Evolutionary conservation across 2,797 vertebrate genomes (phyloP), one percentile per base, ranked within the genome.

Genomic region (Sebastes ruberrimus): DNA sequence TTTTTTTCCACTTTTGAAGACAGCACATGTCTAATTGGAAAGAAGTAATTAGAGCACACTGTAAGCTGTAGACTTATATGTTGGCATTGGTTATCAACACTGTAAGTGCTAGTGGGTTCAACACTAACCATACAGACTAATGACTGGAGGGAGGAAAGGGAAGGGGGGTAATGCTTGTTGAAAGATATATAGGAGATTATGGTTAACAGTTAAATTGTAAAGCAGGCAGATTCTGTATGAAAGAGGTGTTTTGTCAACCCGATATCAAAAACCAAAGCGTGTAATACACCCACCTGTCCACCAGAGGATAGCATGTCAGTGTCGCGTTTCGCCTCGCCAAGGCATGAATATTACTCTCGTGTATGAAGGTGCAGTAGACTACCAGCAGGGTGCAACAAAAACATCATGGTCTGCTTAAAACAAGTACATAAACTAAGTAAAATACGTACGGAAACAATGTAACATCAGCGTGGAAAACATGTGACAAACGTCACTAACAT

Each of bases 41-140:
- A 78, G 80, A 67, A 61, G 69, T 86, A 69, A 90, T 83, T 85
- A 82, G 52, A 76, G 55, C 33, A 25, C 25, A 52, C 16, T 74
- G 59, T 60, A 42, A 65, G 64, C 80, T 68, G 32, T 27, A 70
- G 56, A 53, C 65, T 35, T 35, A 46, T 35, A 46, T 27, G 56
- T 13, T 66, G 76, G 81, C 67, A 76, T 11, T 16, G 23, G 68
- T 75, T 80, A 68, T 77, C 79, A 73, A 59, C 83, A 69, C 49
- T 52, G 27, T 49, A 53, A 49, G 66, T 61, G 59, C 70, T 55
- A 64, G 25, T 52, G 67, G 70, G 60, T 65, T 80, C 52, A 33
- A 60, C 22, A 32, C 63, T 67, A 71, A 86, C 83, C 76, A 76
- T 49, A 53, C 71, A 80, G 25, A 60, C 71, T 82, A 78, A 83